Base-by-base conservation (phyloP, 2,113 vertebrate genomes). In the Dromiciops gliroides region DNA sequence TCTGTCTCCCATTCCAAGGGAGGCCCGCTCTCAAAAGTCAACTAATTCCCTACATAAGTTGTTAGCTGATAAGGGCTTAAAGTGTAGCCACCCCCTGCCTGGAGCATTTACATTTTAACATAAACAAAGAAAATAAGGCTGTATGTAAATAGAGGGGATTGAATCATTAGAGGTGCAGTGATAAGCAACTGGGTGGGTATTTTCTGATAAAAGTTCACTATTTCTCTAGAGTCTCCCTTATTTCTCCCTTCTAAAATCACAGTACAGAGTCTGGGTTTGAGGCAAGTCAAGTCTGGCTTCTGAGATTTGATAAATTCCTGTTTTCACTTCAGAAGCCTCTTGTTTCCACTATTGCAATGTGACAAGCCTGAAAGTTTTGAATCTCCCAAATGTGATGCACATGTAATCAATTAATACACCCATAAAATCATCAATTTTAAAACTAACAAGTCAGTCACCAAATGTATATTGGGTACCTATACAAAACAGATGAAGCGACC, bases 31-130 rank as follows among this genome's bases (percentile, higher is more conserved):
- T 89, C 28, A 52, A 24, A 50, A 16, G 90, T 6, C 48, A 89
- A 95, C 50, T 92, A 90, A 53, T 50, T 83, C 67, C 16, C 60
- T 28, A 89, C 48, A n/a, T n/a, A 95, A 83, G 50, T 50, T 22
- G 9, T 51, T 89, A 91, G 89, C 50, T 89, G 48, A 48, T 25
- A 91, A 0, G 16, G 48, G 11, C 7, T 88, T 92, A 92, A 51
- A 6, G 26, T 90, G 52, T 49, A n/a, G 91, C 7, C 3, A 0
- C 48, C 92, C 6, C 4, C 25, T 8, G 67, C 67, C 67, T 44
- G n/a, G 19, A 83, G 67, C 67, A 83, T 83, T 83, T 83, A 44
- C n/a, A 83, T 83, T 83, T 83, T 83, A 83, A 83, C 67, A 83
- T 83, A 83, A 83, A n/a, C 67, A 83, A 44, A 83, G n/a, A 22